A percentile compares a stretch with the other conserved stretches of the same genome.
Conservation (phyloP, 1,140 invertebrate genomes). For the Pogonomyrmex barbatus region DNA sequence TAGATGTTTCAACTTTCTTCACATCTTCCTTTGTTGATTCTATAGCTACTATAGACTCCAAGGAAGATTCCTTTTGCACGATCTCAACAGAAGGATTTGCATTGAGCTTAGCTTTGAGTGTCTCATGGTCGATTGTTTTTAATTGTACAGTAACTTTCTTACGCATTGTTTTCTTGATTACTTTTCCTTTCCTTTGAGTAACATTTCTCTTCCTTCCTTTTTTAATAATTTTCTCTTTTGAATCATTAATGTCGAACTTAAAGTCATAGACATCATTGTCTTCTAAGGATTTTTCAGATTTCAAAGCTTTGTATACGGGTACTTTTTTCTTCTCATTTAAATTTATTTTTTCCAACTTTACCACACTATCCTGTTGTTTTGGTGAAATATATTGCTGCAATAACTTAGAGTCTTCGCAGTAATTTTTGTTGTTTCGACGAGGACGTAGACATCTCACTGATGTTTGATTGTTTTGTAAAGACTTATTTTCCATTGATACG, state of each 20-base stretch:
- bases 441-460: conserved; percentile 26
- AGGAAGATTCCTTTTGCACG: not conserved
- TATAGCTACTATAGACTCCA: not conserved
- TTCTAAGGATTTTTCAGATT: conserved; percentile 22
- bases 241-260: conserved; percentile 65
- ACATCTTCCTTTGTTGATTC: conserved; percentile 20
- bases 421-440: conserved; percentile 44
- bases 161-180: conserved; percentile 16
- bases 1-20: not conserved
- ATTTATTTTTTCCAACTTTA: conserved; percentile 6
- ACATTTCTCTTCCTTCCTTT: conserved; percentile 27
- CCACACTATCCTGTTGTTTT: not conserved
- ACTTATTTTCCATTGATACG: not conserved
- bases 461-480: not conserved
- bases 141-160: conserved; percentile 21
- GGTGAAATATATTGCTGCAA: not conserved
- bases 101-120: conserved; percentile 10
- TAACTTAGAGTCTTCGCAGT: conserved; percentile 31
- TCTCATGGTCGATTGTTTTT: not conserved
- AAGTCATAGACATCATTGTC: conserved; percentile 69
- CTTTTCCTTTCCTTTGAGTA: not conserved
- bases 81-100: not conserved
- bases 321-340: conserved; percentile 12
- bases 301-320: conserved; percentile 60
- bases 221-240: conserved; percentile 56